phyloP scores from a whole-genome alignment of 2,113 vertebrate species.

The Athene cunicularia region DNA sequence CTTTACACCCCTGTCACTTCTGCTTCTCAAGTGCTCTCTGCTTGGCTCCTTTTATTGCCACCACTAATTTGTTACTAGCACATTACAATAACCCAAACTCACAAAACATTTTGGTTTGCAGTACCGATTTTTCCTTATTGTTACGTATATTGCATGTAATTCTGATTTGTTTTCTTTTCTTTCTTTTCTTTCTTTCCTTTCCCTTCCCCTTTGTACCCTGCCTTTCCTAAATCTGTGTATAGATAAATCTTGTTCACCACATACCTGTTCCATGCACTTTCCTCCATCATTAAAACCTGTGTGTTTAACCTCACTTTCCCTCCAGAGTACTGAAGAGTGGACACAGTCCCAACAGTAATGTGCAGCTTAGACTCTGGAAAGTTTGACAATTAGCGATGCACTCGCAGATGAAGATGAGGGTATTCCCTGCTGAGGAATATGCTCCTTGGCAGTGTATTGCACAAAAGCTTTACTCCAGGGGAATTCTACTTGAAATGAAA shows the following conservation, averaged over 20 bases:
- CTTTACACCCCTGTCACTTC: too few relatives aligned
- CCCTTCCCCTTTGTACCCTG: background rate
- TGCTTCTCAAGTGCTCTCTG: background rate
- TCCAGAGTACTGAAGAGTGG: constrained; percentile 36
- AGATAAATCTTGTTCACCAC: constrained; percentile 80
- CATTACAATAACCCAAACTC: background rate
- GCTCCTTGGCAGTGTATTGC: background rate
- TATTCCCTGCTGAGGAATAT: background rate
- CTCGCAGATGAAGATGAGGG: constrained; percentile 39
- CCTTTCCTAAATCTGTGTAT: constrained; percentile 5
- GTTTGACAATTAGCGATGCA: background rate
- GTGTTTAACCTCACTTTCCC: constrained; percentile 66
- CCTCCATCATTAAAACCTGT: constrained; percentile 81
- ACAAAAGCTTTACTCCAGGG: constrained; percentile 25
- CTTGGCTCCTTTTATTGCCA: background rate
- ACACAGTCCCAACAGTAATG: background rate
- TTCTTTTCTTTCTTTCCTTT: background rate
- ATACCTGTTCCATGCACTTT: constrained; percentile 75
- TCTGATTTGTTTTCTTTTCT: constrained; percentile 13
- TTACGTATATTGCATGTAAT: background rate
- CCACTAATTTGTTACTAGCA: background rate
- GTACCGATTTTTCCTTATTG: background rate
- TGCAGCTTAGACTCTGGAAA: background rate
- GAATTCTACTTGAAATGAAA: constrained; percentile 30
- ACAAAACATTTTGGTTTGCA: background rate